These are phyloP conservation scores for Channa argus DNA, from an alignment of 2,113 vertebrate genomes.

Conservation along the genomic window DNA sequence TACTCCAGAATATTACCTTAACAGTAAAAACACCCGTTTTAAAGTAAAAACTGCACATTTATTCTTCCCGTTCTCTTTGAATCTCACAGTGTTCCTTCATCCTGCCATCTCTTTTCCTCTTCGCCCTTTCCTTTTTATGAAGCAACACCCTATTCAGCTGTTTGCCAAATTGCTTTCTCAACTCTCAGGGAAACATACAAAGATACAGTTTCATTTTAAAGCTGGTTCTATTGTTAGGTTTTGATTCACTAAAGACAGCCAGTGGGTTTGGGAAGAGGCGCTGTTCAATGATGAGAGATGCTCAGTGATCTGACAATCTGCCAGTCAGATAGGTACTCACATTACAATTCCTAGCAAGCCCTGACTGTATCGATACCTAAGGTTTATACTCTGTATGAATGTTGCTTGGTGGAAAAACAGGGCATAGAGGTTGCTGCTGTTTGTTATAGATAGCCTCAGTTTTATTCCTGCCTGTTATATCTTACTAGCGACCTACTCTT, in stretches of 20 bases:
- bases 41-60: background rate
- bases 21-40: too few relatives aligned
- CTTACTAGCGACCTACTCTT: constrained; percentile 32
- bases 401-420: background rate
- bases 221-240: constrained; percentile 54
- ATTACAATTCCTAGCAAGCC: background rate
- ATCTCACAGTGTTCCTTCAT: background rate
- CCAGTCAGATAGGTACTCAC: constrained; percentile 21
- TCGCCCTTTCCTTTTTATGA: background rate
- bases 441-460: constrained; percentile 32
- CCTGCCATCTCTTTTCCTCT: too few relatives aligned
- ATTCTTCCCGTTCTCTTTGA: background rate
- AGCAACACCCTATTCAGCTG: constrained; percentile 5
- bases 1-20: too few relatives aligned
- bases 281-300: constrained; percentile 1
- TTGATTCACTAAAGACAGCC: constrained; percentile 43
- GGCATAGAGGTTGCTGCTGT: constrained; percentile 21
- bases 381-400: background rate
- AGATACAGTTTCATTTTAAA: constrained; percentile 42
- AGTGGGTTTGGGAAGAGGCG: background rate
- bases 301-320: constrained; percentile 14
- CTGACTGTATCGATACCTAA: background rate
- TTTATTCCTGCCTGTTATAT: constrained; percentile 22
- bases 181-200: constrained; percentile 25
- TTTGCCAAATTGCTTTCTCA: constrained; percentile 23